Evolutionary conservation across 2,888 invertebrate species (phyloP).

Genomic region (Drosophila algonquin): DNA sequence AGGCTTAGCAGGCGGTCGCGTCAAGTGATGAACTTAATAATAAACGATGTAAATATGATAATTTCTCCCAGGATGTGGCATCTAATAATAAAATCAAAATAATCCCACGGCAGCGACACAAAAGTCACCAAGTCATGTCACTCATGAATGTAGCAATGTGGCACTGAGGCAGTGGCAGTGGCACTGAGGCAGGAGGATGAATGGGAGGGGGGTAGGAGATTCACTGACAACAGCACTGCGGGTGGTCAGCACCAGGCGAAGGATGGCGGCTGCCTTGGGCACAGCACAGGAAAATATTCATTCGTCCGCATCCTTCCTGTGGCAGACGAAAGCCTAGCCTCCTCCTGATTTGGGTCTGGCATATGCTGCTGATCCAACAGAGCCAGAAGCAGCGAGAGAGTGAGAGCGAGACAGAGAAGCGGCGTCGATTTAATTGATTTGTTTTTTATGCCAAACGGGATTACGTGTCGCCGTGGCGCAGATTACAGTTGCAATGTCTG

Average conservation of each 20-base stretch:
- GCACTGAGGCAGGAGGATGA: background rate
- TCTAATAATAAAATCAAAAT: constrained; percentile 84
- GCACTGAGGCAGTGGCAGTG: background rate
- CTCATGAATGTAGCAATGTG: constrained; percentile 18
- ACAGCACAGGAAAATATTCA: constrained; percentile 81
- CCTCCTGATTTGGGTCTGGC: constrained; percentile 58
- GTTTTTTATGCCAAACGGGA: constrained; percentile 83
- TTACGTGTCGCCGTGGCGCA: constrained; percentile 76
- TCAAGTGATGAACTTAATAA: constrained; percentile 84
- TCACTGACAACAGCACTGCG: constrained; percentile 69
- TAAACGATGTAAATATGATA: constrained; percentile 85
- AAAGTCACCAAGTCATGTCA: constrained; percentile 67
- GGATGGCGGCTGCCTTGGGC: background rate
- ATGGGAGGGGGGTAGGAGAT: constrained; percentile 3
- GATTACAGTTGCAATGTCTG: constrained; percentile 72
- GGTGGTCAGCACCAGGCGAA: constrained; percentile 54
- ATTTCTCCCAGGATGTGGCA: constrained; percentile 84
- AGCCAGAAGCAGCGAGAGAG: background rate
- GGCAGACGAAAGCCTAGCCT: constrained; percentile 33
- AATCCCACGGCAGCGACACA: constrained; percentile 73
- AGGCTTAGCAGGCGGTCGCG: constrained; percentile 35
- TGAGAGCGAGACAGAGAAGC: constrained; percentile 12
- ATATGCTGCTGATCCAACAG: constrained; percentile 50
- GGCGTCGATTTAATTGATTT: constrained; percentile 83
- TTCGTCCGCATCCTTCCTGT: constrained; percentile 83